Evolutionary conservation across 2,113 vertebrate species (phyloP).

Genomic region (Opisthocomus hoazin): DNA sequence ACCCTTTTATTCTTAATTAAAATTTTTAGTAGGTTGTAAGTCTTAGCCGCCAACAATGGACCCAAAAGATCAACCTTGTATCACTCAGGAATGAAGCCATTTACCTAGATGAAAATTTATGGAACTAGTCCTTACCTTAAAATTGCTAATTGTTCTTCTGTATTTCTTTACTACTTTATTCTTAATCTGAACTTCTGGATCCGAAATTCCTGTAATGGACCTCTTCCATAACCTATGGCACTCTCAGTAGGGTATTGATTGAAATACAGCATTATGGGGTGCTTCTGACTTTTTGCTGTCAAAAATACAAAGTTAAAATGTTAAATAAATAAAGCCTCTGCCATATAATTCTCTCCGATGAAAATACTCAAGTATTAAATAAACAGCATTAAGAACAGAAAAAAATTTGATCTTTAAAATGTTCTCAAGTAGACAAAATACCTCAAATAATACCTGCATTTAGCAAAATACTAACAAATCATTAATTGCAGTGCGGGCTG

Average conservation of each 20-base stretch:
- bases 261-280: background rate
- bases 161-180: background rate
- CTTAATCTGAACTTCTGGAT: slow-evolving; percentile 1
- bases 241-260: background rate
- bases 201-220: background rate
- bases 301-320: background rate
- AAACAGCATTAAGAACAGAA: background rate
- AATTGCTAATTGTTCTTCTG: background rate
- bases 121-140: background rate
- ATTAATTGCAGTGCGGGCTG: background rate
- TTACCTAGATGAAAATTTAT: background rate
- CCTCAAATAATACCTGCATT: background rate
- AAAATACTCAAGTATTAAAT: background rate
- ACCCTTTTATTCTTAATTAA: background rate
- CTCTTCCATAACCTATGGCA: background rate
- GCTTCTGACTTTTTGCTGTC: background rate
- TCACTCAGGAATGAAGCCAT: background rate
- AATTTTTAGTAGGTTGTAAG: background rate
- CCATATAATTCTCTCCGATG: background rate
- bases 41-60: background rate
- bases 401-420: background rate
- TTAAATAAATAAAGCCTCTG: background rate
- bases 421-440: background rate
- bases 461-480: background rate
- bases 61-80: background rate